These are phyloP conservation scores for Cyaniris semiargus DNA, from an alignment of 2,888 invertebrate species.

Conservation along the genomic window DNA sequence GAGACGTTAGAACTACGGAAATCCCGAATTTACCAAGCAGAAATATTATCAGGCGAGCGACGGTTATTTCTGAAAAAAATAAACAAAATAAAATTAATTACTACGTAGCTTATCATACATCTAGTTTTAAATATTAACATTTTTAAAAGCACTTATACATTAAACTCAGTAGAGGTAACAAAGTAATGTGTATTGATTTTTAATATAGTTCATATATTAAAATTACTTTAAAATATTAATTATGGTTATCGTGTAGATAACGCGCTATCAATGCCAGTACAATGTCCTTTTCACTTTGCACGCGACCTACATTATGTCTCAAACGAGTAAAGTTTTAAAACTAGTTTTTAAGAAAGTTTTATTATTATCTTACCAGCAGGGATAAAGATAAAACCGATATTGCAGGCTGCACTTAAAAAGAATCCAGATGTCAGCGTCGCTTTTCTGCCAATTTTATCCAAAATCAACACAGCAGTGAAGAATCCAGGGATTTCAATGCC, in stretches of 20 bases:
- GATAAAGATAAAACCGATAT: slow-evolving; percentile 43
- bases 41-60: slow-evolving; percentile 33
- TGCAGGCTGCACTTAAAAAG: slow-evolving; percentile 41
- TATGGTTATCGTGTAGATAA: not conserved
- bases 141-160: not conserved
- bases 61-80: slow-evolving; percentile 34
- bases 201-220: not conserved
- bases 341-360: not conserved
- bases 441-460: slow-evolving; percentile 67
- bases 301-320: not conserved
- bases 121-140: not conserved
- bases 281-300: not conserved
- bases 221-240: not conserved
- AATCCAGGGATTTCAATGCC: slow-evolving; percentile 84
- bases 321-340: not conserved
- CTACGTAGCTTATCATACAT: too few relatives aligned
- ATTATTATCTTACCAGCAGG: slow-evolving; percentile 44
- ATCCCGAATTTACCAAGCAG: slow-evolving; percentile 70
- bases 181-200: not conserved
- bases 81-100: not conserved
- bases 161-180: not conserved
- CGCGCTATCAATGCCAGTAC: not conserved
- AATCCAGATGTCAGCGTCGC: slow-evolving; percentile 48
- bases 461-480: slow-evolving; percentile 78
- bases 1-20: slow-evolving; percentile 77